These are phyloP conservation scores for Emydoidea blandingii DNA, from an alignment of 2,797 vertebrate genomes.

Conservation along the genomic window DNA sequence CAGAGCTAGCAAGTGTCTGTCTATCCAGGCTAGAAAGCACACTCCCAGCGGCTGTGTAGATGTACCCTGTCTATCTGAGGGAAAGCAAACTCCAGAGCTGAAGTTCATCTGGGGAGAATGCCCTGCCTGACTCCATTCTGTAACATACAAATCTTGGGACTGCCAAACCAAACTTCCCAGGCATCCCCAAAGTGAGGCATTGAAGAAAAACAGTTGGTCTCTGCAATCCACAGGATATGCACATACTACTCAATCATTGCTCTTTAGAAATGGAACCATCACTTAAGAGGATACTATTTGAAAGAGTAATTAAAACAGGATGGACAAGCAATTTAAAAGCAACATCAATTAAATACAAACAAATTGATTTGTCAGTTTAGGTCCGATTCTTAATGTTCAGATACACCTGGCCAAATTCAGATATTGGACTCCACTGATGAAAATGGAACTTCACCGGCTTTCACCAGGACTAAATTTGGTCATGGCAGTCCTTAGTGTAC, in stretches of 20 bases:
- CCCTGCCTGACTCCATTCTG: neutral
- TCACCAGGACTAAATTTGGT: neutral
- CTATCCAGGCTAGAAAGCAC: neutral
- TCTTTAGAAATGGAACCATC: neutral
- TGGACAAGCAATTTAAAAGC: neutral
- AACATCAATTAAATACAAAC: neutral
- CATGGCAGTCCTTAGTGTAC: neutral
- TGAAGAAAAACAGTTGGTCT: neutral
- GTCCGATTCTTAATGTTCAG: neutral
- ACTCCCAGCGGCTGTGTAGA: accelerated
- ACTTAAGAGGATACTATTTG: neutral
- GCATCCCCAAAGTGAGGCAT: neutral
- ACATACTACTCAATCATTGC: accelerated
- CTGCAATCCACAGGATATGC: accelerated
- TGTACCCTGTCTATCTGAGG: neutral
- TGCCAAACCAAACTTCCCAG: neutral
- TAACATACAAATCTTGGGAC: neutral
- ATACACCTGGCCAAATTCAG: neutral
- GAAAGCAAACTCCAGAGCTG: neutral
- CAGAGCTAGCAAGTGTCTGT: neutral
- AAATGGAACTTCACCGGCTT: neutral
- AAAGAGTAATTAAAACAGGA: neutral
- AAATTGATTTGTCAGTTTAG: neutral
- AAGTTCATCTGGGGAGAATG: neutral
- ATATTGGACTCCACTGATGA: neutral